Conservation (phyloP, 2,113 vertebrate genomes). For the Pteronura brasiliensis region DNA sequence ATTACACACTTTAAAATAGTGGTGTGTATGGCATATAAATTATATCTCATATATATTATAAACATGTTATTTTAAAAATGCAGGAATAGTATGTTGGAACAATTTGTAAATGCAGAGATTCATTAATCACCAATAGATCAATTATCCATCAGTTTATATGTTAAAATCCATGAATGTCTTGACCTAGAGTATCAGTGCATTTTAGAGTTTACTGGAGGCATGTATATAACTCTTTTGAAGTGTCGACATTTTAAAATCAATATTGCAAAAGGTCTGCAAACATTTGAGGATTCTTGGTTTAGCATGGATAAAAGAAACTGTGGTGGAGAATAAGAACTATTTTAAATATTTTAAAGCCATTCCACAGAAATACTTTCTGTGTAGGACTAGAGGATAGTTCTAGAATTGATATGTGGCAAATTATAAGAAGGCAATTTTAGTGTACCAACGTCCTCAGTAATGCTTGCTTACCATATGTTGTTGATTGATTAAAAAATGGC, state of each 20-base stretch:
- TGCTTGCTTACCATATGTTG: neutral
- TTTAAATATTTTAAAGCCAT: neutral
- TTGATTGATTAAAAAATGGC: neutral
- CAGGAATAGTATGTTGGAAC: neutral
- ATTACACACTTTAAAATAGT: neutral
- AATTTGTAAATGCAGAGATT: neutral
- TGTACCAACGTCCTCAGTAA: neutral
- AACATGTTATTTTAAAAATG: neutral
- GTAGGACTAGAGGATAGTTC: neutral
- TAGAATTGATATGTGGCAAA: neutral
- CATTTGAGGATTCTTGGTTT: neutral
- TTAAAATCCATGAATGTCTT: neutral
- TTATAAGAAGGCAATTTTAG: neutral
- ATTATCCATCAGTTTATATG: neutral
- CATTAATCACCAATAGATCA: neutral
- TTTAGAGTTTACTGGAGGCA: neutral
- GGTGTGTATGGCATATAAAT: neutral
- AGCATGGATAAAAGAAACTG: neutral
- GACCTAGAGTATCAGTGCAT: neutral
- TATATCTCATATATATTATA: neutral
- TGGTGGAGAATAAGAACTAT: neutral
- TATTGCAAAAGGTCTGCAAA: neutral
- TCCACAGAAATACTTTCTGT: neutral
- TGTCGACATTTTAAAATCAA: neutral
- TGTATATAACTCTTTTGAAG: neutral